Evolutionary conservation across 92 coral and sea anemone species (phyloP).

Genomic region (Nematostella vectensis): DNA sequence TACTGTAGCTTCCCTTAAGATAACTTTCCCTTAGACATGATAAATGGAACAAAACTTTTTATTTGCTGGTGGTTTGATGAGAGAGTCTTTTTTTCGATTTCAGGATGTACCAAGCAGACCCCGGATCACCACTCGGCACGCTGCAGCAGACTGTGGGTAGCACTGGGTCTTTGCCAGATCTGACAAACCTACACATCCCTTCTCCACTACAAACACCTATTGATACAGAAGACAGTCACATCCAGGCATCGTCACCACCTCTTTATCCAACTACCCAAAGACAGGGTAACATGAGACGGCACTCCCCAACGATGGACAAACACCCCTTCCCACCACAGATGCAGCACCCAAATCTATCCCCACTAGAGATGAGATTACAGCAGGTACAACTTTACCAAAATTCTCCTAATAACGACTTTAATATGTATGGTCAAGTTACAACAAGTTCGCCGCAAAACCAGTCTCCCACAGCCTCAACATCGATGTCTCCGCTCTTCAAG

Average conservation of each 20-base stretch:
- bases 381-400: constrained; percentile 58
- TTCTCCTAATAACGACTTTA: constrained; percentile 16
- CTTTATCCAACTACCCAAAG: constrained; percentile 45
- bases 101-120: constrained; percentile 56
- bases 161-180: constrained; percentile 91
- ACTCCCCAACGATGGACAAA: constrained; percentile 33
- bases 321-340: constrained; percentile 32
- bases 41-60: too few species aligned
- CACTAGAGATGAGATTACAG: constrained; percentile 54
- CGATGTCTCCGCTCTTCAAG: constrained; percentile 66
- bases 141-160: constrained; percentile 51
- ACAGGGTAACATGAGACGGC: constrained; percentile 40
- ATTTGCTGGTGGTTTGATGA: neutral
- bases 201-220: constrained; percentile 92
- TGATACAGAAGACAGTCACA: constrained; percentile 59
- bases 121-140: constrained; percentile 35
- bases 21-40: too few species aligned
- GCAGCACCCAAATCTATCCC: constrained; percentile 39
- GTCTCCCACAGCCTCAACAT: constrained; percentile 68
- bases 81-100: constrained; percentile 1
- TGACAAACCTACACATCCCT: constrained; percentile 89
- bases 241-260: constrained; percentile 46
- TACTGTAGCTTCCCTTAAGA: too few species aligned
- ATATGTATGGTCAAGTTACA: constrained; percentile 31
- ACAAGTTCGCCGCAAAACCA: constrained; percentile 61